A percentile compares a stretch with the other conserved stretches of the same genome.
Evolutionary conservation across 2,797 vertebrate genomes (phyloP).

Genomic region (Cetoscarus ocellatus): DNA sequence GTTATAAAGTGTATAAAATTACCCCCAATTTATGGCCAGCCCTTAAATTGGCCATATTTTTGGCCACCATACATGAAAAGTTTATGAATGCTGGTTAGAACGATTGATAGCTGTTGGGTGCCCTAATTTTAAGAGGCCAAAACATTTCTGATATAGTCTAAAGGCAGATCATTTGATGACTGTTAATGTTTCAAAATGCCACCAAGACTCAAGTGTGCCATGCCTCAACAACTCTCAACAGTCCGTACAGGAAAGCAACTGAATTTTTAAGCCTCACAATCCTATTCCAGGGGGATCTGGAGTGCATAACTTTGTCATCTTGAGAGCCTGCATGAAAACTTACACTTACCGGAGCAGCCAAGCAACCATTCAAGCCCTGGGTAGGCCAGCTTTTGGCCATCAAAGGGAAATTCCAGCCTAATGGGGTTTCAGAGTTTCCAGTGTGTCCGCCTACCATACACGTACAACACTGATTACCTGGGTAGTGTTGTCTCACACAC

Average conservation of each 20-base stretch:
- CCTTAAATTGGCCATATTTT: no score
- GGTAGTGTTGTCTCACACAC: slow-evolving; percentile 45
- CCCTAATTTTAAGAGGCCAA: no score
- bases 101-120: no score
- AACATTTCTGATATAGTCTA: no score
- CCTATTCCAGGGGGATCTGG: slow-evolving; percentile 72
- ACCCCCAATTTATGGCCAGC: no score
- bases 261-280: slow-evolving; percentile 74
- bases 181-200: slow-evolving; percentile 54
- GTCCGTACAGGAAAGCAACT: slow-evolving; percentile 79
- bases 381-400: slow-evolving; percentile 72
- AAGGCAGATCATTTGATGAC: slow-evolving; percentile 1
- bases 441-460: slow-evolving; percentile 50
- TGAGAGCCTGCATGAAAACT: slow-evolving; percentile 80
- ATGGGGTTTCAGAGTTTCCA: slow-evolving; percentile 77
- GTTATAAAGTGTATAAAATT: no score
- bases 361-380: slow-evolving; percentile 70
- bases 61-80: no score
- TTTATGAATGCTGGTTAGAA: no score
- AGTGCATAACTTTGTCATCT: slow-evolving; percentile 83
- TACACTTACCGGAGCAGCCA: slow-evolving; percentile 74
- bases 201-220: slow-evolving; percentile 55
- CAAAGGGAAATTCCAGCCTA: slow-evolving; percentile 80
- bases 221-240: slow-evolving; percentile 70
- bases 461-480: slow-evolving; percentile 69